phyloP scores from a whole-genome alignment of 2,888 invertebrate species.

The Ichneumon xanthorius region DNA sequence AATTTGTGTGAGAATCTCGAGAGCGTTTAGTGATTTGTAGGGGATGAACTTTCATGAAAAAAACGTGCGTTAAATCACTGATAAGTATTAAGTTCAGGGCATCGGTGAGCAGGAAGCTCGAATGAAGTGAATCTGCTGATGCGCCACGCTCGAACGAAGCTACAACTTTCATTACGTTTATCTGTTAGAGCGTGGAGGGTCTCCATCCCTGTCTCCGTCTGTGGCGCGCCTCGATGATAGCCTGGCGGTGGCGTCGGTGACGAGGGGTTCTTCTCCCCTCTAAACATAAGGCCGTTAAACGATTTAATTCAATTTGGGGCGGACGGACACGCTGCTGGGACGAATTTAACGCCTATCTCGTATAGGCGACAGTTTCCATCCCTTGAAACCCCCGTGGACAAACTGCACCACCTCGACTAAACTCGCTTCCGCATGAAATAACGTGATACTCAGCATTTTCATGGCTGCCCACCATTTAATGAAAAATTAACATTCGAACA shows the following conservation, averaged over 20 bases:
- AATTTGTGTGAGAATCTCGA: conserved; percentile 55
- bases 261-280: conserved; percentile 73
- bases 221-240: conserved; percentile 73
- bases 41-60: conserved; percentile 23
- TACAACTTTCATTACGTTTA: conserved; percentile 83
- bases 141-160: conserved; percentile 73
- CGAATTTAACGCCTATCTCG: conserved; percentile 80
- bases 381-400: conserved; percentile 35
- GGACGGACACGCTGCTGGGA: conserved; percentile 71
- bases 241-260: conserved; percentile 51
- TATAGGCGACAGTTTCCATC: conserved; percentile 53
- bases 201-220: conserved; percentile 58
- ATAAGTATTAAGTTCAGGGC: conserved; percentile 66
- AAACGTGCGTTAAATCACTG: conserved; percentile 61
- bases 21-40: conserved; percentile 39
- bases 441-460: conserved; percentile 57
- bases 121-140: conserved; percentile 79
- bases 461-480: conserved; percentile 20
- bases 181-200: conserved; percentile 74
- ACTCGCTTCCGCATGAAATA: conserved; percentile 11
- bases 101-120: conserved; percentile 31
- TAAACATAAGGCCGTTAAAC: conserved; percentile 83
- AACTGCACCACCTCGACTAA: conserved; percentile 23
- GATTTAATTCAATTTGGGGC: conserved; percentile 83
- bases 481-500: neutral